A percentile compares a stretch with the other conserved stretches of the same genome.
These are phyloP conservation scores for Rousettus leschenaultii DNA, from an alignment of 2,113 vertebrate species.

Conservation along the genomic window DNA sequence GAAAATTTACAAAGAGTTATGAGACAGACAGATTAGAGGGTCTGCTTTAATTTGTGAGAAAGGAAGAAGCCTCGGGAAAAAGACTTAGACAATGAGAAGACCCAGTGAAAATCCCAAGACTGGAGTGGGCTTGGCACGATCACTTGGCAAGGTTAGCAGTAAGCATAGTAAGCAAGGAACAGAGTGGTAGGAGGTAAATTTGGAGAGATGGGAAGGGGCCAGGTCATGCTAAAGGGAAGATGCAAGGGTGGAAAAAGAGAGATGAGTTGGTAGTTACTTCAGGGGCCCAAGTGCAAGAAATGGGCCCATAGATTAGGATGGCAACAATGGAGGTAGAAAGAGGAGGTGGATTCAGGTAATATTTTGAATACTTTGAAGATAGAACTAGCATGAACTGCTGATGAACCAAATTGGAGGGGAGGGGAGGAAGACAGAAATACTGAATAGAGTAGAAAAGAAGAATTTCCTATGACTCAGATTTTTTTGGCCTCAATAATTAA, in stretches of 20 bases:
- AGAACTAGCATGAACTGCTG: neutral
- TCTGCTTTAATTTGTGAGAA: neutral
- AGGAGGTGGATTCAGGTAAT: neutral
- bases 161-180: neutral
- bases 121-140: neutral
- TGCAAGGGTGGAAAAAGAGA: no score
- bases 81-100: no score
- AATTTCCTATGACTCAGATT: neutral
- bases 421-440: neutral
- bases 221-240: no score
- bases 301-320: no score
- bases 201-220: neutral
- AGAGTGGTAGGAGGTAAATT: neutral
- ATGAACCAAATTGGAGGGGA: neutral
- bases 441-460: neutral
- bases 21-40: neutral
- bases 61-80: neutral
- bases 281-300: neutral
- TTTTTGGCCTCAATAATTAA: neutral
- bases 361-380: neutral
- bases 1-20: neutral
- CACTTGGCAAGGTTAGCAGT: no score
- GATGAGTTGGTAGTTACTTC: no score
- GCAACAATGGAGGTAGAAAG: neutral
- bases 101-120: neutral